Percentiles rank a stretch among this genome's conserved stretches.
phyloP scores from a whole-genome alignment of 2,797 vertebrate species.

The Calcarius lapponicus region DNA sequence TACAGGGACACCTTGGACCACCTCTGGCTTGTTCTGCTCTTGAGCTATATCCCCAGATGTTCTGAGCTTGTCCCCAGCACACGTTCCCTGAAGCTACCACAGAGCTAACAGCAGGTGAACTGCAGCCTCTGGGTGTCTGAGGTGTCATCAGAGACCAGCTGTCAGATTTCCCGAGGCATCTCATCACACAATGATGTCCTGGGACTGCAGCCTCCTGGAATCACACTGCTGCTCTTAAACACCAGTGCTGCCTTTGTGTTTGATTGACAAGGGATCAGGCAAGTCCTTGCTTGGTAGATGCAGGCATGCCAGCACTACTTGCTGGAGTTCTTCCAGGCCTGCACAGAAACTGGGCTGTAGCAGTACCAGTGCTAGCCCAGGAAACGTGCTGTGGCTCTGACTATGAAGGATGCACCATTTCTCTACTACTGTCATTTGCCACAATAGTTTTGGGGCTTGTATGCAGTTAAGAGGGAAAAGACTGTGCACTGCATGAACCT shows the following conservation, averaged over 20 bases:
- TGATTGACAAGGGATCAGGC: background rate
- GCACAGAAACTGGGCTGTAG: background rate
- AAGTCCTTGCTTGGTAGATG: background rate
- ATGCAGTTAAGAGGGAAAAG: background rate
- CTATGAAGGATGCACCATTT: accelerated
- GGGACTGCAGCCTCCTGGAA: background rate
- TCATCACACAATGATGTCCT: background rate
- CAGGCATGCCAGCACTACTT: background rate
- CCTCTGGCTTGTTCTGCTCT: background rate
- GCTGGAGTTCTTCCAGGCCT: background rate
- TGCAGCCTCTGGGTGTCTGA: background rate
- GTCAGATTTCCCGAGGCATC: background rate
- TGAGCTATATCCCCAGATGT: accelerated
- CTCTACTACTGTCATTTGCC: background rate
- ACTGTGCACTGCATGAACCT: accelerated
- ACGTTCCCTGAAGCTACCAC: background rate
- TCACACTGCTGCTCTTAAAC: background rate
- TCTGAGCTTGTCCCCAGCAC: background rate
- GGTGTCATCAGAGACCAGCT: background rate
- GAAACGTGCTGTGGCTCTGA: background rate
- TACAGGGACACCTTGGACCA: background rate
- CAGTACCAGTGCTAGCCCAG: background rate
- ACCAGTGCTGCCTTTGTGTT: background rate
- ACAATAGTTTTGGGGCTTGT: background rate
- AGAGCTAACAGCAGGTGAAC: background rate